These are phyloP conservation scores for Clarias macrocephalus DNA, from an alignment of 2,113 vertebrate genomes.

Conservation along the genomic window DNA sequence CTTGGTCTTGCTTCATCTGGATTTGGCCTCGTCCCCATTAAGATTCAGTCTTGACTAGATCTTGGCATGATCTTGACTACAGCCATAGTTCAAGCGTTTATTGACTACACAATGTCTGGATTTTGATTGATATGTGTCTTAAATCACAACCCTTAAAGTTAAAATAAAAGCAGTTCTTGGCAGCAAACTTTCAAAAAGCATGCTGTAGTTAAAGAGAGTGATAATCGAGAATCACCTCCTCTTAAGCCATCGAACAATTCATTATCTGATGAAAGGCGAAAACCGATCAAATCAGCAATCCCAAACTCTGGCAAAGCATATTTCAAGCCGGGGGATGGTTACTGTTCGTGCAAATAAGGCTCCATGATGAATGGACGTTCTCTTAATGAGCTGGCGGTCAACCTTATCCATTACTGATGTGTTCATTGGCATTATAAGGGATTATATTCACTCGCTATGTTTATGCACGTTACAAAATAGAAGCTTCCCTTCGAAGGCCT, in stretches of 20 bases:
- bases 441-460: slow-evolving; percentile 17
- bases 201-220: neutral
- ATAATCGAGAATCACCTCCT: neutral
- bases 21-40: neutral
- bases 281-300: neutral
- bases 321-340: slow-evolving; percentile 12
- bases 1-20: neutral
- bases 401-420: slow-evolving; percentile 33
- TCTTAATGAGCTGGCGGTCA: slow-evolving; percentile 37
- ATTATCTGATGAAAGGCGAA: neutral
- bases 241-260: neutral
- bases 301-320: neutral
- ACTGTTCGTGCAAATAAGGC: neutral
- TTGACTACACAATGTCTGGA: too few relatives aligned
- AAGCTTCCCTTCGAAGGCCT: neutral
- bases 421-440: slow-evolving; percentile 23
- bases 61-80: neutral
- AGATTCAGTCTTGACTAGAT: neutral
- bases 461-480: slow-evolving; percentile 13
- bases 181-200: neutral
- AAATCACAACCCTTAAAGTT: neutral
- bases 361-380: slow-evolving; percentile 19
- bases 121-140: neutral
- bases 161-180: neutral
- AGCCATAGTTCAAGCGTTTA: neutral